Percentiles rank a stretch among this genome's conserved stretches.
phyloP scores from a whole-genome alignment of 2,888 invertebrate species.

The Drosophila heteroneura region DNA sequence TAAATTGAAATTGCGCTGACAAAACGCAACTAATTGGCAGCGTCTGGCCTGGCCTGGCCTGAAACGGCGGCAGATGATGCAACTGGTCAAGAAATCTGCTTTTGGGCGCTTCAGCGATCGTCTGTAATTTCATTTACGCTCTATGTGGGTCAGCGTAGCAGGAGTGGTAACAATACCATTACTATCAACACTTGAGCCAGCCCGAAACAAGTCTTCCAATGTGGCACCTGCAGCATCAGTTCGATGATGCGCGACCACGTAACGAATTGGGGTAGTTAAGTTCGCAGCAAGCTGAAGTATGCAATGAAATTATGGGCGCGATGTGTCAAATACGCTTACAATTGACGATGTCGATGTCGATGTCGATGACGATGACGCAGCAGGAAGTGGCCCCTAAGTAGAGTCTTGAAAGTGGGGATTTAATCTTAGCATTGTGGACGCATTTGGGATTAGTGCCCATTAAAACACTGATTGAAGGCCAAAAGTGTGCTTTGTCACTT shows the following conservation, averaged over 20 bases:
- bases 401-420: conserved; percentile 5
- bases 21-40: conserved; percentile 62
- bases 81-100: conserved; percentile 62
- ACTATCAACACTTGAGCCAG: conserved; percentile 61
- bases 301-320: conserved; percentile 49
- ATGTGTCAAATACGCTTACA: conserved; percentile 57
- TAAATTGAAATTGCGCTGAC: conserved; percentile 63
- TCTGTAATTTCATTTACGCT: conserved; percentile 70
- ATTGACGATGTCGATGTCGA: conserved; percentile 47
- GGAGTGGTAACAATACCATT: conserved; percentile 73
- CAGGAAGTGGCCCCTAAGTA: conserved; percentile 33
- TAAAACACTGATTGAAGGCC: conserved; percentile 44
- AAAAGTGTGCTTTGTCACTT: conserved; percentile 16
- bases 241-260: conserved; percentile 44
- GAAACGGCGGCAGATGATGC: conserved; percentile 51
- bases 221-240: conserved; percentile 33
- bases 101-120: conserved; percentile 60
- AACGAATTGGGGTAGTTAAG: conserved; percentile 62
- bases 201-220: background rate
- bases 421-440: conserved; percentile 12
- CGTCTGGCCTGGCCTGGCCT: conserved; percentile 30
- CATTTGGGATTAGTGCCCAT: conserved; percentile 30
- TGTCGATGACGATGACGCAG: conserved; percentile 62
- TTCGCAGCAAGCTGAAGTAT: conserved; percentile 36
- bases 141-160: conserved; percentile 68